Evolutionary conservation across 2,113 vertebrate genomes (phyloP).

Genomic region (Serinus canaria): DNA sequence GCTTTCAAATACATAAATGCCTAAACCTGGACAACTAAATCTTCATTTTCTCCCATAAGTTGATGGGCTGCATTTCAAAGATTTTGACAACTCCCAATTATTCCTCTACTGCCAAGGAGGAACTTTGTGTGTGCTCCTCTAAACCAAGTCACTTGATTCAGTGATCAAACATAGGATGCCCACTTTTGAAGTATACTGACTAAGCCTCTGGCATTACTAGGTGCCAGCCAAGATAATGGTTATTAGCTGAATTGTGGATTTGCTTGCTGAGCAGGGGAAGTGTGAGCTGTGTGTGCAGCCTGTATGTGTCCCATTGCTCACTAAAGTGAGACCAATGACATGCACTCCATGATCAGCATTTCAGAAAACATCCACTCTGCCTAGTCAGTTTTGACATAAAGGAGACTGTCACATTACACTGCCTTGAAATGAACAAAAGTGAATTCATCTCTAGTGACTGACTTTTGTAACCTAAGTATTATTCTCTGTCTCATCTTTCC

Average conservation of each 20-base stretch:
- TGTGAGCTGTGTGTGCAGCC: not conserved
- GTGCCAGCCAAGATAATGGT: not conserved
- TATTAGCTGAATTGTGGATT: not conserved
- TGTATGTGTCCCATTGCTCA: not conserved
- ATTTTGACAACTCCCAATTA: not conserved
- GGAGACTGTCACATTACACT: not conserved
- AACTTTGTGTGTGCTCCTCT: not conserved
- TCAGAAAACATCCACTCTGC: not conserved
- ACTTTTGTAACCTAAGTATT: not conserved
- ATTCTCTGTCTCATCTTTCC: not conserved
- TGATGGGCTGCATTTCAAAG: not conserved
- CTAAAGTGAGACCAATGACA: rapidly evolving
- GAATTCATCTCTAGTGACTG: not conserved
- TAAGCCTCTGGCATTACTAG: not conserved
- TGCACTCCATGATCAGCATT: not conserved
- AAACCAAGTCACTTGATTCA: not conserved
- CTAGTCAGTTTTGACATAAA: not conserved
- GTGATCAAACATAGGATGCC: not conserved
- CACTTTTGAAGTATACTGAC: not conserved
- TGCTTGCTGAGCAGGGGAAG: not conserved
- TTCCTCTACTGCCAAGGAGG: not conserved
- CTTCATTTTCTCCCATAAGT: not conserved
- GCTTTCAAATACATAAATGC: not conserved
- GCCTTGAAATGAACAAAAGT: not conserved
- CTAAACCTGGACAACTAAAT: not conserved